These are phyloP conservation scores for Noctilio leporinus DNA, from an alignment of 2,113 vertebrate species.

Conservation along the genomic window DNA sequence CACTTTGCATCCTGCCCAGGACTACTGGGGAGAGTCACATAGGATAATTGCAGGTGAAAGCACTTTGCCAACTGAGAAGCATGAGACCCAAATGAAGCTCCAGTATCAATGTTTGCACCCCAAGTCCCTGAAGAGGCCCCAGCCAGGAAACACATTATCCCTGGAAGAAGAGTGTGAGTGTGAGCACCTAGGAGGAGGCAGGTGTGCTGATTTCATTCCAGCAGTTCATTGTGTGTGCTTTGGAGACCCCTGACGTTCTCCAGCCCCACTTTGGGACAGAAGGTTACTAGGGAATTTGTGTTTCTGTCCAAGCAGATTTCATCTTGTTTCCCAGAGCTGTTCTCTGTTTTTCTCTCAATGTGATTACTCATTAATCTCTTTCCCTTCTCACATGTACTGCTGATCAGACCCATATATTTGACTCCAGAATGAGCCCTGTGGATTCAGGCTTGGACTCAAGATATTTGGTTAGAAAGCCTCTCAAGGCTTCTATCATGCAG, in stretches of 20 bases:
- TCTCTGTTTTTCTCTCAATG: background rate
- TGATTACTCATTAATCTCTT: slow-evolving; percentile 42
- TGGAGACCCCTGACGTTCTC: slow-evolving; percentile 35
- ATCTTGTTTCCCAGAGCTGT: background rate
- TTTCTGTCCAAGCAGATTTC: slow-evolving; percentile 35
- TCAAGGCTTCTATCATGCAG: background rate
- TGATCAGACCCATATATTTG: slow-evolving; percentile 5
- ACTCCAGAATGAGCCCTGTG: background rate
- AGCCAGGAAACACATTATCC: background rate
- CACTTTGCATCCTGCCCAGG: background rate
- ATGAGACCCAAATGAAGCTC: background rate
- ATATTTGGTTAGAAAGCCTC: background rate
- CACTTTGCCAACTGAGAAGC: background rate
- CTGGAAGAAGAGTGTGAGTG: background rate
- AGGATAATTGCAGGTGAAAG: background rate
- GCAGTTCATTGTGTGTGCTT: slow-evolving; percentile 43
- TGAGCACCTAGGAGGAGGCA: background rate
- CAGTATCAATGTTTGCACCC: background rate
- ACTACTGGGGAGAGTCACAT: background rate
- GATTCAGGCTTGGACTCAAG: background rate
- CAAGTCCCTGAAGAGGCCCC: background rate
- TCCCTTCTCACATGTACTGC: background rate
- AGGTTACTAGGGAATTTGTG: slow-evolving; percentile 33
- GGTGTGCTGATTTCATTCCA: slow-evolving; percentile 60
- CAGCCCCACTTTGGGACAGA: background rate